phyloP scores from a whole-genome alignment of 2,888 invertebrate genomes.

The Phyllotreta cruciferae region DNA sequence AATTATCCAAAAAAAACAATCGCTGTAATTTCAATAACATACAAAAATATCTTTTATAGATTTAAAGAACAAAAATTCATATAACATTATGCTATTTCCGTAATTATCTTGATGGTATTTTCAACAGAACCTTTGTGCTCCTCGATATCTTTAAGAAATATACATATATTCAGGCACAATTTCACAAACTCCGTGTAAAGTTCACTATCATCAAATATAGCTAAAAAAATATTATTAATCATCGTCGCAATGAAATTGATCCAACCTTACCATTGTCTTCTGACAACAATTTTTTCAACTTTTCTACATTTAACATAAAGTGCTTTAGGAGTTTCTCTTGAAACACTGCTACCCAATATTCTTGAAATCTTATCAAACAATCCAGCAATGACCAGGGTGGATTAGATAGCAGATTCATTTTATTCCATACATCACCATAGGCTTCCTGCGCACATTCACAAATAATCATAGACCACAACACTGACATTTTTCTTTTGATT shows the following conservation, averaged over 20 bases:
- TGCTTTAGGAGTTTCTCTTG: constrained; percentile 57
- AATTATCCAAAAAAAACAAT: no score
- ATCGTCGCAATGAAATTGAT: neutral
- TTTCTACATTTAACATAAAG: constrained; percentile 48
- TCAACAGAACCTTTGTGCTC: constrained; percentile 39
- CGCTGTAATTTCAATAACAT: no score
- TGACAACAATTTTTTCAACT: constrained; percentile 43
- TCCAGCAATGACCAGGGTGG: constrained; percentile 64
- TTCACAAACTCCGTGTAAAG: constrained; percentile 44
- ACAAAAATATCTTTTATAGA: no score
- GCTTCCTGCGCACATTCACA: constrained; percentile 66
- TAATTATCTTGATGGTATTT: constrained; percentile 42
- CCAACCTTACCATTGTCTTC: constrained; percentile 27
- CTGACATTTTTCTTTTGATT: constrained; percentile 47
- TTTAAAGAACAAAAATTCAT: no score
- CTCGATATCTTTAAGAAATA: constrained; percentile 50
- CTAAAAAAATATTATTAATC: constrained; percentile 41
- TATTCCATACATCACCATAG: constrained; percentile 65
- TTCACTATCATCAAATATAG: constrained; percentile 43
- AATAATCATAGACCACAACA: constrained; percentile 53
- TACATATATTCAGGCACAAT: constrained; percentile 44
- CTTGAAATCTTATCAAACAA: constrained; percentile 63
- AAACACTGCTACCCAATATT: constrained; percentile 70
- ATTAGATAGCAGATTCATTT: constrained; percentile 61
- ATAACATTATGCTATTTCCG: constrained; percentile 28